These are phyloP conservation scores for Trichogramma dendrolimi DNA, from an alignment of 2,888 invertebrate species.

Conservation along the genomic window DNA sequence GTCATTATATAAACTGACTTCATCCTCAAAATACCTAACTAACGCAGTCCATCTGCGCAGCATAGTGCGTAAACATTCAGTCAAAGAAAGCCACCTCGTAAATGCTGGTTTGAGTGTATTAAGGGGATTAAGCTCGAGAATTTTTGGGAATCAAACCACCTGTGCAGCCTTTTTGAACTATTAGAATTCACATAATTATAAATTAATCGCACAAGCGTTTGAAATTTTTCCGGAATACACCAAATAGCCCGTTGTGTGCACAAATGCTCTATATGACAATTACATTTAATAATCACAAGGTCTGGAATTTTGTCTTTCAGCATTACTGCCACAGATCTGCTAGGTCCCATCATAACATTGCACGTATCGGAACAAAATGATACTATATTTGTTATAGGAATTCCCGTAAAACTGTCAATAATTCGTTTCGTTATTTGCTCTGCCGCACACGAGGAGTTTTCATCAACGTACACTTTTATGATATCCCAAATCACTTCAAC, in stretches of 20 bases:
- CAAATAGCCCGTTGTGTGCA: not conserved
- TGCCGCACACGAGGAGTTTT: not conserved
- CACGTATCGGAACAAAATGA: not conserved
- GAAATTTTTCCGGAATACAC: not conserved
- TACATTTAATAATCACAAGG: constrained; percentile 1
- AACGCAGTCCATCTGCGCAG: not conserved
- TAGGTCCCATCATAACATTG: not conserved
- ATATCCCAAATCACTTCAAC: not conserved
- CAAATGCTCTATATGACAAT: constrained; percentile 1
- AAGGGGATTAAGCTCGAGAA: not conserved
- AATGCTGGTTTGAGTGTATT: not conserved
- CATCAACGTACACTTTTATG: not conserved
- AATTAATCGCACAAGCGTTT: not conserved
- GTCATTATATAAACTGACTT: not conserved
- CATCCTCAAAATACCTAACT: not conserved
- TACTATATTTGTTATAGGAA: constrained; percentile 3
- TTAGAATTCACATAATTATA: not conserved
- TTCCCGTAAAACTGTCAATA: not conserved
- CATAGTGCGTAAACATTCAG: not conserved
- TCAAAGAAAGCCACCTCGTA: not conserved
- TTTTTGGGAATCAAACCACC: not conserved
- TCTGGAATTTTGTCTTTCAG: constrained; percentile 2
- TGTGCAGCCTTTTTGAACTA: not conserved
- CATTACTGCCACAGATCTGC: not conserved
- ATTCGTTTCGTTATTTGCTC: not conserved